Conservation (phyloP, 1,140 invertebrate genomes). For the Formica selysi region DNA sequence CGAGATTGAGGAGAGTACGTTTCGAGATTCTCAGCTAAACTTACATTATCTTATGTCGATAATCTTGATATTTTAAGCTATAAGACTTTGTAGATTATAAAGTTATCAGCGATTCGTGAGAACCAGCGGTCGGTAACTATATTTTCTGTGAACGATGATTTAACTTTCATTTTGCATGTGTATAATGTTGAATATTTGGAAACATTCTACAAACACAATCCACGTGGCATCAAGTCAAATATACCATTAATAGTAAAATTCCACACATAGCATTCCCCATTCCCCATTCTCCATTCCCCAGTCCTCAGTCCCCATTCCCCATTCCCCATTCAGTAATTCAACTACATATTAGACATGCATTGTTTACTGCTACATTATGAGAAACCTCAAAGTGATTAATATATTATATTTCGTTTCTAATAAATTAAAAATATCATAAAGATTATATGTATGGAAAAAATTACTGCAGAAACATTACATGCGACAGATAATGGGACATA, state of each 20-base stretch:
- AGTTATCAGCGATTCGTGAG: constrained; percentile 11
- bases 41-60: neutral
- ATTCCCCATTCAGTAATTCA: neutral
- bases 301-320: neutral
- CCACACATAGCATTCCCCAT: neutral
- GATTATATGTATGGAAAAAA: neutral
- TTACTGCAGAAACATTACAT: constrained; percentile 10
- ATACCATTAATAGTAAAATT: neutral
- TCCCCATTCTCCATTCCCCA: too few species aligned
- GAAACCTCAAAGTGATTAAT: neutral
- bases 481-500: neutral
- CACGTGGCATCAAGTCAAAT: neutral
- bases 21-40: neutral
- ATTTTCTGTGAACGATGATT: neutral
- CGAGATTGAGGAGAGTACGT: neutral
- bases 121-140: constrained; percentile 8
- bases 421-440: constrained; percentile 23
- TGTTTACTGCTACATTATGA: constrained; percentile 6
- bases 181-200: neutral
- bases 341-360: constrained; percentile 49
- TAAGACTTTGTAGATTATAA: neutral
- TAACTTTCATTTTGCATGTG: neutral
- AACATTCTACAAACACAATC: constrained; percentile 19
- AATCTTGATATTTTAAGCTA: neutral
- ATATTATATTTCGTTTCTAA: neutral